Evolutionary conservation across 2,113 vertebrate species (phyloP).

Genomic region (Abramis brama): DNA sequence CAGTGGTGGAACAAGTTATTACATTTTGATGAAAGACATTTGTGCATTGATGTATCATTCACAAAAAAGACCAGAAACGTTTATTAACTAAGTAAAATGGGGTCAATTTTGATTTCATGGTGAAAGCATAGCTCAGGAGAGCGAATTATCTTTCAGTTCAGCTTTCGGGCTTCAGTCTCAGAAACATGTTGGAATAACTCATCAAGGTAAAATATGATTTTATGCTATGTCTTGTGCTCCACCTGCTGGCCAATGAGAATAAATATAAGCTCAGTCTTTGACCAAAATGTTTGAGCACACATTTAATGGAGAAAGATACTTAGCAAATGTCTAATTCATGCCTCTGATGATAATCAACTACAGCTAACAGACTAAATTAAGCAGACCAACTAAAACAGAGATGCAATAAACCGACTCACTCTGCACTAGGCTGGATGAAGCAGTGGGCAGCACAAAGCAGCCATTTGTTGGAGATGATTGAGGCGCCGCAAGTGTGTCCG

Average conservation of each 20-base stretch:
- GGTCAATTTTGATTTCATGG: background rate
- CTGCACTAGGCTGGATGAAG: constrained; percentile 63
- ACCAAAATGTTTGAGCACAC: background rate
- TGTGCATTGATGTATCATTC: background rate
- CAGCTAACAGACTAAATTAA: background rate
- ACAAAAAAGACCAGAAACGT: background rate
- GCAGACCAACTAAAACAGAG: background rate
- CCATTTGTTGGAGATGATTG: constrained; percentile 77
- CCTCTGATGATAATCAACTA: background rate
- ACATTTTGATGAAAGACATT: constrained; percentile 10
- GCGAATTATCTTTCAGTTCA: background rate
- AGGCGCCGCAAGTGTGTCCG: constrained; percentile 76
- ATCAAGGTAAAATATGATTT: background rate
- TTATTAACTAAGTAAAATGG: constrained; percentile 27
- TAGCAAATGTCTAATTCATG: background rate
- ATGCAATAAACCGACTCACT: constrained; percentile 64
- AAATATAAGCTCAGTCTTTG: constrained; percentile 43
- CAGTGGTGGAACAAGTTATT: constrained; percentile 17
- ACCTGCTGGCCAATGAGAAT: constrained; percentile 67
- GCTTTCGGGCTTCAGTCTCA: background rate
- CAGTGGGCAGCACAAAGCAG: constrained; percentile 79
- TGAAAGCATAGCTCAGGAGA: constrained; percentile 3
- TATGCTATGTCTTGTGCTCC: constrained; percentile 70
- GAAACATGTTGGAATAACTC: background rate
- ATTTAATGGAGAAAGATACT: background rate